Evolutionary conservation across 2,113 vertebrate genomes (phyloP), one percentile per base, ranked within the genome.

Genomic region (Poeciliopsis turrubarensis): DNA sequence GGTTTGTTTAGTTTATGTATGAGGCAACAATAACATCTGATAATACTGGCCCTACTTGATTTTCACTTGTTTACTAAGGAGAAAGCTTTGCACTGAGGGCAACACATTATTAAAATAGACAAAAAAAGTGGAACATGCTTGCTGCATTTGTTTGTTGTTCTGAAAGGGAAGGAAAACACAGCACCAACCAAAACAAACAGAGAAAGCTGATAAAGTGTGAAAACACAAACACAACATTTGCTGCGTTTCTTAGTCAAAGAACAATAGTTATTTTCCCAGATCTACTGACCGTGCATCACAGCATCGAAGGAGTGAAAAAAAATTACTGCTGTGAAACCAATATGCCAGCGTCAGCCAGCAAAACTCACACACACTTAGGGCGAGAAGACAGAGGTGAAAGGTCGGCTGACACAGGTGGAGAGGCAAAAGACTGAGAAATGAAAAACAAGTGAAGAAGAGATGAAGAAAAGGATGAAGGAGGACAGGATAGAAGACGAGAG

Each of bases 161-260:
- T 57, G 51, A 57, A 57, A n/a, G 51, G 51, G 25, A 57, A 57
- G 17, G 51, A 57, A 57, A 57, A 57, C 51, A 57, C 8, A n/a
- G 51, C 51, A 57, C 51, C 51, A 57, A n/a, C 51, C 51, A 57
- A 57, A 57, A 57, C 51, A 57, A 57, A 57, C 51, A 57, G 51
- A 57, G 19, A n/a, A 57, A 57, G 51, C 51, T 57, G 51, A 57
- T 57, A 57, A n/a, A 57, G 51, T 57, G 51, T 57, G 51, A 57
- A 57, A n/a, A 57, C 51, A 57, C 51, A 57, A 57, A 57, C 51
- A 57, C 51, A n/a, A 57, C 51, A 57, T 57, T 57, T 57, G 51
- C 51, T 57, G 19, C 25, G 22, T 25, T 57, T 57, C 51, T 25
- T 57, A 57, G 51, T 57, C 51, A 57, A 57, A 57, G 51, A 57